Evolutionary conservation across 2,113 vertebrate species (phyloP), one percentile per base, ranked within the genome.

Genomic region (Campylorhamphus procurvoides): DNA sequence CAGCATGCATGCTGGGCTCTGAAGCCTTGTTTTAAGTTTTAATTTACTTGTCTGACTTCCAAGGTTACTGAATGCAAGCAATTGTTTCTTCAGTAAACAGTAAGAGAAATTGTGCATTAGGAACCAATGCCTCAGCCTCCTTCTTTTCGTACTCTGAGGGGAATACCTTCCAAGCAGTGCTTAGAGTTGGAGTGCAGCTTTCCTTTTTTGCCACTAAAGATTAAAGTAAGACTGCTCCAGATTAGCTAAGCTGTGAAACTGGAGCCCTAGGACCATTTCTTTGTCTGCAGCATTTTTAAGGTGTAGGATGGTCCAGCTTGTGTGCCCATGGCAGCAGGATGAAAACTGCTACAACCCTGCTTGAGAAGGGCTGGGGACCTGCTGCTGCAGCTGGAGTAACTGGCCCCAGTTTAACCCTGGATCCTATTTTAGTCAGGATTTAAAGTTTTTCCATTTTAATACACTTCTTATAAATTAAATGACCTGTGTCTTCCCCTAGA

Each of bases 11-110:
- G 60, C 37, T 82, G 88, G 60, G 67, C 64, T 95, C 40, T 62
- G 18, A 63, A 49, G 85, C 79, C 90, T 91, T 80, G 60, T 74
- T 87, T 93, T 83, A 67, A 71, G 82, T 95, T 96, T 80, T 95
- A 93, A 91, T 92, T 93, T 88, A 67, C 75, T 92, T 62, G n/a
- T 88, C 68, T 90, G 82, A 93, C 56, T 91, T 96, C 55, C 82
- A 91, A 20, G 63, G 90, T 93, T 96, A 47, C 91, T 81, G 83
- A 84, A 74, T 31, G 46, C 63, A 81, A 78, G 75, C 2, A 37
- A 44, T 80, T 94, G 39, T 60, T 74, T 60, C 56, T 96, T 91
- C 74, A 81, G 71, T 82, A 92, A 94, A 84, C 73, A 93, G 93
- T 40, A 83, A 63, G 25, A 93, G 50, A 52, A 52, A 71, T 71